These are phyloP conservation scores for Heliconius charithonia DNA, from an alignment of 2,888 invertebrate genomes.

Conservation along the genomic window DNA sequence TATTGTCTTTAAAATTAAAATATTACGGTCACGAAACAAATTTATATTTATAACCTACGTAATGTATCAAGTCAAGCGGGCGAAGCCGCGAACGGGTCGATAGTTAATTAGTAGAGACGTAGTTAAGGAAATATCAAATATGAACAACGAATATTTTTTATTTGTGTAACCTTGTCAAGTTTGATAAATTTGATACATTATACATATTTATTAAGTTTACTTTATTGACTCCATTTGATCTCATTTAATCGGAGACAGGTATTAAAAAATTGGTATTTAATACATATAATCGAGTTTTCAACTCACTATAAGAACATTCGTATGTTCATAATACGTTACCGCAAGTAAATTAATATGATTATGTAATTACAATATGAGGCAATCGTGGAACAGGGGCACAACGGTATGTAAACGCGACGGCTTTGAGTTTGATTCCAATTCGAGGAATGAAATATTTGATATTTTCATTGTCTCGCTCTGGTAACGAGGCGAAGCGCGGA, in stretches of 20 bases:
- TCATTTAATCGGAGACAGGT: neutral
- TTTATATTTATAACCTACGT: no score
- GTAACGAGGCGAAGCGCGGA: no score
- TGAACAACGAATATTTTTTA: neutral
- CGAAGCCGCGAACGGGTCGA: no score
- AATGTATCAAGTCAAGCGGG: no score
- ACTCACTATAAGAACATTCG: neutral
- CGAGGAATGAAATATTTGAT: no score
- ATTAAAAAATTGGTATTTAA: neutral
- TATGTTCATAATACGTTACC: neutral
- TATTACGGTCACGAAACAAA: no score
- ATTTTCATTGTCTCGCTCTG: no score
- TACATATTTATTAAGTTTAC: neutral
- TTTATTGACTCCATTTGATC: conserved; percentile 9
- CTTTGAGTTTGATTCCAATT: no score
- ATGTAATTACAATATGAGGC: no score
- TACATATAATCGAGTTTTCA: neutral
- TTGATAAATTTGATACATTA: conserved; percentile 14
- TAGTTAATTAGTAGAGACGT: neutral
- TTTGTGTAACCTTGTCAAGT: conserved; percentile 1
- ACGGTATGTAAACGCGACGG: no score
- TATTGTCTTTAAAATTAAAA: no score
- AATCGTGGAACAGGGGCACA: no score
- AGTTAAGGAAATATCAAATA: neutral
- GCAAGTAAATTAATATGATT: neutral